A percentile compares a stretch with the other conserved stretches of the same genome.
Conservation (phyloP, 1,140 invertebrate genomes). For the Hypsibius dujardini region DNA sequence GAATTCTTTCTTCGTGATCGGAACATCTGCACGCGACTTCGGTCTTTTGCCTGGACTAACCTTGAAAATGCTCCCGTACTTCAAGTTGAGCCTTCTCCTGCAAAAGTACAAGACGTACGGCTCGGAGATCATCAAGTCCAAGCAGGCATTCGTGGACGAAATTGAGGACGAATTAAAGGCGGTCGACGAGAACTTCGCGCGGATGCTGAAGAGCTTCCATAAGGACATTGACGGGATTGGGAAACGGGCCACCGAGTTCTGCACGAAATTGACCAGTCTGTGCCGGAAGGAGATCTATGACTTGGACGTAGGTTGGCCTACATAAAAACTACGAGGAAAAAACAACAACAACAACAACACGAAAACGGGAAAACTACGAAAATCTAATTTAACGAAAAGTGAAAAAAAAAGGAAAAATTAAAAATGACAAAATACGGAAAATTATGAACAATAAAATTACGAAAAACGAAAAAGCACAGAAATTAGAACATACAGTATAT, state of each 20-base stretch:
- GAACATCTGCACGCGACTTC: no score
- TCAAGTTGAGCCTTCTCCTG: neutral
- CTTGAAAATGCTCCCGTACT: neutral
- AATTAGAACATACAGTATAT: no score
- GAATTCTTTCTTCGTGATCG: no score
- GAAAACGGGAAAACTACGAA: neutral
- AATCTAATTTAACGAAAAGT: no score
- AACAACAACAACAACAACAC: no score
- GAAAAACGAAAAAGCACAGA: no score
- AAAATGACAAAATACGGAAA: no score
- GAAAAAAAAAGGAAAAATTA: no score
- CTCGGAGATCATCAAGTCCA: neutral
- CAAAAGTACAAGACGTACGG: slow-evolving; percentile 4
- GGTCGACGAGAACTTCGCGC: neutral
- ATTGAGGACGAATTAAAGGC: slow-evolving; percentile 3
- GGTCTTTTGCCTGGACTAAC: neutral
- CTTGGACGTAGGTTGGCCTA: neutral
- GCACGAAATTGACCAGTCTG: neutral
- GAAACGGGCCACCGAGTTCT: neutral
- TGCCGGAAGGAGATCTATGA: neutral
- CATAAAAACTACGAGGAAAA: no score
- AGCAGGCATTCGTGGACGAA: slow-evolving; percentile 7
- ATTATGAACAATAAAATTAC: no score
- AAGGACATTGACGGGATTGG: slow-evolving; percentile 12
- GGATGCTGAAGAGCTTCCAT: neutral